Percentiles rank a stretch among this genome's conserved stretches.
Conservation (phyloP, 1,140 invertebrate genomes). For the Adelges cooleyi region DNA sequence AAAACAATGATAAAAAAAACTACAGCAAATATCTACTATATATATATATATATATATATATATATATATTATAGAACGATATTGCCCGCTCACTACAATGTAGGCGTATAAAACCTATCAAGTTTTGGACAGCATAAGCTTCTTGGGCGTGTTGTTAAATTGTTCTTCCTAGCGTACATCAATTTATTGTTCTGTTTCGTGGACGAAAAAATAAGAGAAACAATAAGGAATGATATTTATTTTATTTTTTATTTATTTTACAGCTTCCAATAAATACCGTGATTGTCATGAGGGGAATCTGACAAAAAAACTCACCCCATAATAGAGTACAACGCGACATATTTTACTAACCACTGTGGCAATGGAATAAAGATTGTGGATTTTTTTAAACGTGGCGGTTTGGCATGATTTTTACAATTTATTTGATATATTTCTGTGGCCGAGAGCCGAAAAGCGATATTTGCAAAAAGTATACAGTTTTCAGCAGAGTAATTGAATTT, state of each 20-base stretch:
- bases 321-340: slow-evolving; percentile 10
- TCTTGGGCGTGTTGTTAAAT: slow-evolving; percentile 26
- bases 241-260: slow-evolving; percentile 26
- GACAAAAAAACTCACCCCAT: slow-evolving; percentile 10
- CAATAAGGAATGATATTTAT: slow-evolving; percentile 16
- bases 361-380: too few relatives aligned
- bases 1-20: not conserved
- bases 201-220: slow-evolving; percentile 15
- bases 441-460: too few relatives aligned
- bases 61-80: slow-evolving; percentile 7
- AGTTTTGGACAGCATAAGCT: slow-evolving; percentile 24
- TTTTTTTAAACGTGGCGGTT: too few relatives aligned
- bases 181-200: slow-evolving; percentile 23
- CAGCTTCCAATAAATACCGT: slow-evolving; percentile 20
- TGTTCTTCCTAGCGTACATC: slow-evolving; percentile 22
- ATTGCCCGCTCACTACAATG: slow-evolving; percentile 5
- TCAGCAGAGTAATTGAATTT: too few relatives aligned
- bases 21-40: not conserved
- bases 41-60: not conserved
- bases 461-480: too few relatives aligned
- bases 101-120: slow-evolving; percentile 25
- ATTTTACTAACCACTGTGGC: slow-evolving; percentile 4
- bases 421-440: too few relatives aligned
- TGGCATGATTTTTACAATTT: too few relatives aligned
- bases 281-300: slow-evolving; percentile 11